Percentiles rank a stretch among this genome's conserved stretches.
Conservation (phyloP, 2,113 vertebrate genomes). For the Lycaon pictus region DNA sequence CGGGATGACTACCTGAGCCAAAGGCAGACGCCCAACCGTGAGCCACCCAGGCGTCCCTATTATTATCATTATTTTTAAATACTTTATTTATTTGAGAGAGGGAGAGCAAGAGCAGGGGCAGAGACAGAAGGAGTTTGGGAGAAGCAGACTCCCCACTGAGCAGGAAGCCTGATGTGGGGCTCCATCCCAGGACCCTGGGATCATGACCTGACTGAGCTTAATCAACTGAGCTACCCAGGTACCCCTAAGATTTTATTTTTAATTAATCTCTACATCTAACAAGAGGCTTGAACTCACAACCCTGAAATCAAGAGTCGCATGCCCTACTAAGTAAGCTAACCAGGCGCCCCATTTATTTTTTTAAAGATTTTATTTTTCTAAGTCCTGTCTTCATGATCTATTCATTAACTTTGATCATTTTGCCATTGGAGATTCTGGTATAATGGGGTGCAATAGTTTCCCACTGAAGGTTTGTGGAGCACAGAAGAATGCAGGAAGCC, state of each 20-base stretch:
- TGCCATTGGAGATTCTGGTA: not conserved
- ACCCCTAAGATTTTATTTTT: not conserved
- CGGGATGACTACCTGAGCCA: not conserved
- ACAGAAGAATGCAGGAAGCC: not conserved
- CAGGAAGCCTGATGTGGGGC: not conserved
- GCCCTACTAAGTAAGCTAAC: not conserved
- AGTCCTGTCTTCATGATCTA: not conserved
- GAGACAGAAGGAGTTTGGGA: not conserved
- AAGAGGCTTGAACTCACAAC: not conserved
- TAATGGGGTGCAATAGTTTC: not conserved
- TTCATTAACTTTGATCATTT: slow-evolving; percentile 2
- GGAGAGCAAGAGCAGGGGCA: not conserved
- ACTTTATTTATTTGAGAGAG: not conserved
- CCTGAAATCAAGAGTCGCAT: not conserved
- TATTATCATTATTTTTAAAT: not conserved
- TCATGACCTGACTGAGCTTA: not conserved
- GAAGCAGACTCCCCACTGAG: not conserved
- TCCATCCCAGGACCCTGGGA: not conserved
- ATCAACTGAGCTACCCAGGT: not conserved
- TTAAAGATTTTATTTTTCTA: not conserved
- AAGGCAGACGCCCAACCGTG: too few species aligned
- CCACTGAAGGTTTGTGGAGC: not conserved
- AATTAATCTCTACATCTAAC: not conserved
- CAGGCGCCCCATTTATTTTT: not conserved
- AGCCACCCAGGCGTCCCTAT: too few species aligned